Evolutionary conservation across 2,113 vertebrate genomes (phyloP).

Genomic region (Brevimyrus niger): DNA sequence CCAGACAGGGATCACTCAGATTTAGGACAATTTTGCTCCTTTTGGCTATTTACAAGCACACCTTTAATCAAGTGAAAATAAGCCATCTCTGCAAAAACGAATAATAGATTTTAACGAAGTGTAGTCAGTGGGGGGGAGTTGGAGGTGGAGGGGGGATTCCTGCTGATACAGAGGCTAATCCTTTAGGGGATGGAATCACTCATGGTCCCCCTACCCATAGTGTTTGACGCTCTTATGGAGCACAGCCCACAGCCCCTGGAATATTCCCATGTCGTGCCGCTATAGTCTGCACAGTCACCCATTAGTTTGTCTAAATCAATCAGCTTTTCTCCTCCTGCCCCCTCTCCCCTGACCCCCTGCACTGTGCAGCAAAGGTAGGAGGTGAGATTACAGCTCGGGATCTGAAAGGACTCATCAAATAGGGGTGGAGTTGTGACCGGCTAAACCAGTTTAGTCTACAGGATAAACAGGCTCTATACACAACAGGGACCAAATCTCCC

Average conservation of each 20-base stretch:
- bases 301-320: not conserved
- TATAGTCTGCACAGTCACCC: not conserved
- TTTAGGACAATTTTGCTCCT: not conserved
- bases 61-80: not conserved
- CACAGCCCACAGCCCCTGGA: not conserved
- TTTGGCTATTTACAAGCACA: not conserved
- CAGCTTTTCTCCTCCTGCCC: not conserved
- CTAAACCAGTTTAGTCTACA: not conserved
- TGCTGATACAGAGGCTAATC: not conserved
- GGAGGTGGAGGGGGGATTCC: not conserved
- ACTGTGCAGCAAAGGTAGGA: not conserved
- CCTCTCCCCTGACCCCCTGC: not conserved
- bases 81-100: not conserved
- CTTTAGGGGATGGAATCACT: not conserved
- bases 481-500: not conserved
- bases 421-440: not conserved
- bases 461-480: not conserved
- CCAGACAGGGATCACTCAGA: not conserved
- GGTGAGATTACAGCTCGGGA: not conserved
- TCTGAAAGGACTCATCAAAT: not conserved
- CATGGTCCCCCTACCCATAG: not conserved
- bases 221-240: not conserved
- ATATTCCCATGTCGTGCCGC: not conserved
- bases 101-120: conserved; percentile 13
- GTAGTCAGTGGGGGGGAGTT: not conserved